phyloP scores from a whole-genome alignment of 2,888 invertebrate species.

The Synergus umbraculus region DNA sequence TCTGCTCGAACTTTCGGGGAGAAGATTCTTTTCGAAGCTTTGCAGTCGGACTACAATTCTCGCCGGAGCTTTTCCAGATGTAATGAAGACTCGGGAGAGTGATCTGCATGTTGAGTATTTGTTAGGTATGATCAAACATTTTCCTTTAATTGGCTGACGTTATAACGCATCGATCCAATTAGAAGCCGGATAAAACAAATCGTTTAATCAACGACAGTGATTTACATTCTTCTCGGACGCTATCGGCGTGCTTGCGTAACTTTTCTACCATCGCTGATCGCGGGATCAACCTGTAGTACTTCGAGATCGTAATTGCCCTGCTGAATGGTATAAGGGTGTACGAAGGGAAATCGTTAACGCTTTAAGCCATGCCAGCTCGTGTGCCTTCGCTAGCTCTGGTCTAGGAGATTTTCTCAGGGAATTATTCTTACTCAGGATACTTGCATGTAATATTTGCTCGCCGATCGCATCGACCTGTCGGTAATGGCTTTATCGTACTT shows the following conservation, averaged over 20 bases:
- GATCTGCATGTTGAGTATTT: slow-evolving; percentile 50
- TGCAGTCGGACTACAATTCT: no score
- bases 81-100: no score
- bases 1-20: no score
- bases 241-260: slow-evolving; percentile 39
- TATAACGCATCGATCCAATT: slow-evolving; percentile 67
- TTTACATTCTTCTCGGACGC: slow-evolving; percentile 54
- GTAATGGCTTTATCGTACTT: slow-evolving; percentile 40
- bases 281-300: slow-evolving; percentile 41
- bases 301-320: slow-evolving; percentile 36
- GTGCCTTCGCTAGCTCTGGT: slow-evolving; percentile 15
- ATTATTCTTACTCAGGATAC: slow-evolving; percentile 33
- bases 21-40: no score
- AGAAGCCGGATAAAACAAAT: slow-evolving; percentile 63
- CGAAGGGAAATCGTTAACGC: slow-evolving; percentile 40
- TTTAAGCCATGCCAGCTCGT: slow-evolving; percentile 36
- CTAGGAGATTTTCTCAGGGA: slow-evolving; percentile 36
- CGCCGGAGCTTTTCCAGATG: no score
- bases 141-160: slow-evolving; percentile 65
- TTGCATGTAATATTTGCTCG: slow-evolving; percentile 40
- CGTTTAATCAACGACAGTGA: slow-evolving; percentile 68
- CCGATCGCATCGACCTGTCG: slow-evolving; percentile 28
- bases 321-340: slow-evolving; percentile 39
- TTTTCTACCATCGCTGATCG: slow-evolving; percentile 51
- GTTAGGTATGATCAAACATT: slow-evolving; percentile 62